These are phyloP conservation scores for Drosophila triauraria DNA, from an alignment of 1,140 invertebrate genomes.

Conservation along the genomic window DNA sequence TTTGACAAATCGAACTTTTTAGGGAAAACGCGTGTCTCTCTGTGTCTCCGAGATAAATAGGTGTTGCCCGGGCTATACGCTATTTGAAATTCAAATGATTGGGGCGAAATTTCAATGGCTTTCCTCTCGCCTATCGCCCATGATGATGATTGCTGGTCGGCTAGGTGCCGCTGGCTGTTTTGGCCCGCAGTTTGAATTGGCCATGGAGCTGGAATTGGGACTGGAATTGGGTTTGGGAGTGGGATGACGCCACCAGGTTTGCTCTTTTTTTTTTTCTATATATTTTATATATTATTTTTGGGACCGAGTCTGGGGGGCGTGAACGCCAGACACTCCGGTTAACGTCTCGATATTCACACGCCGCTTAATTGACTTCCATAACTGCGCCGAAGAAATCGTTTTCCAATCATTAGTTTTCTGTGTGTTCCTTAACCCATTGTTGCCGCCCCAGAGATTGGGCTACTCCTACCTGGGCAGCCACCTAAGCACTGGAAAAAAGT, in stretches of 20 bases:
- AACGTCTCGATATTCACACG: slow-evolving; percentile 70
- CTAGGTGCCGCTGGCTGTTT: slow-evolving; percentile 45
- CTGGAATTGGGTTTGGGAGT: neutral
- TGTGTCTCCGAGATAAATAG: slow-evolving; percentile 18
- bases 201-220: neutral
- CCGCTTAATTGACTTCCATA: slow-evolving; percentile 70
- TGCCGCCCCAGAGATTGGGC: slow-evolving; percentile 18
- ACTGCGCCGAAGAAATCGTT: slow-evolving; percentile 58
- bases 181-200: slow-evolving; percentile 33
- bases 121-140: slow-evolving; percentile 7
- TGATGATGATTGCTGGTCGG: slow-evolving; percentile 17
- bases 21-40: slow-evolving; percentile 41
- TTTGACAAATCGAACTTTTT: slow-evolving; percentile 72
- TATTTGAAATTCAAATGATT: slow-evolving; percentile 75
- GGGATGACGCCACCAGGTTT: slow-evolving; percentile 56
- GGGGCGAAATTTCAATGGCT: slow-evolving; percentile 48
- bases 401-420: slow-evolving; percentile 65
- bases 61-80: slow-evolving; percentile 35
- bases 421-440: slow-evolving; percentile 20
- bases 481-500: neutral
- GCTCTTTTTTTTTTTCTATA: slow-evolving; percentile 4
- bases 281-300: slow-evolving; percentile 14
- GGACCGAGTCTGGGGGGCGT: slow-evolving; percentile 39
- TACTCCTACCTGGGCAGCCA: slow-evolving; percentile 9
- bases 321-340: slow-evolving; percentile 45